Conservation (phyloP, 2,797 vertebrate genomes). For the Taenioides sp. region DNA sequence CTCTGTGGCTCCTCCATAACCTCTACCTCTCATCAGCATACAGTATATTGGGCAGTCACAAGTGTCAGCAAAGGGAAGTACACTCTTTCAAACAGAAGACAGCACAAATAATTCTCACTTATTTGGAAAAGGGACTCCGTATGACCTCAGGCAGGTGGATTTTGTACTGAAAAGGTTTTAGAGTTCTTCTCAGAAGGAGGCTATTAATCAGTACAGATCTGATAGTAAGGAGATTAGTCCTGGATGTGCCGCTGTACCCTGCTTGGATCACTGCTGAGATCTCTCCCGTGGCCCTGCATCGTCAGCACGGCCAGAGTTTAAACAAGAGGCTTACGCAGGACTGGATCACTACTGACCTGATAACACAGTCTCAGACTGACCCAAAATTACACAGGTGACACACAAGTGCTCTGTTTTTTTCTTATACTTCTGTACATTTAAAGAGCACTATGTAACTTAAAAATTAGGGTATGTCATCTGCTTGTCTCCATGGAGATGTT, state of each 20-base stretch:
- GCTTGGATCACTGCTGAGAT: slow-evolving; percentile 62
- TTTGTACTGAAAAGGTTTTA: slow-evolving; percentile 65
- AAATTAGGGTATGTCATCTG: no score
- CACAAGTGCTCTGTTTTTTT: slow-evolving; percentile 16
- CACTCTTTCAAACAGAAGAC: background rate
- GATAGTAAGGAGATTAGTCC: slow-evolving; percentile 81
- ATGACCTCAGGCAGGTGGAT: slow-evolving; percentile 55
- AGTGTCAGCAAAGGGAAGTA: slow-evolving; percentile 49
- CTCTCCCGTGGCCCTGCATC: slow-evolving; percentile 61
- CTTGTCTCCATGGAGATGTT: no score
- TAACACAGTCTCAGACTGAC: slow-evolving; percentile 71
- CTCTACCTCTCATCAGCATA: slow-evolving; percentile 68
- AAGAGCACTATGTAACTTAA: no score
- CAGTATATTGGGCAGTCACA: slow-evolving; percentile 46
- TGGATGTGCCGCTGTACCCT: slow-evolving; percentile 59
- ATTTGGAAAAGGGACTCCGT: slow-evolving; percentile 32
- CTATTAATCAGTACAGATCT: slow-evolving; percentile 77
- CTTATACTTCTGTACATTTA: background rate
- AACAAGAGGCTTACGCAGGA: slow-evolving; percentile 76
- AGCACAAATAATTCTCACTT: slow-evolving; percentile 8
- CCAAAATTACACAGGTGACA: slow-evolving; percentile 50
- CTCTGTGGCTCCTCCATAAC: slow-evolving; percentile 53
- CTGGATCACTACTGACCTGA: slow-evolving; percentile 75
- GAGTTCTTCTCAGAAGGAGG: slow-evolving; percentile 65
- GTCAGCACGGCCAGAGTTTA: slow-evolving; percentile 80